A percentile compares a stretch with the other conserved stretches of the same genome.
Conservation (phyloP, 2,888 invertebrate genomes). For the Hemicrepidius hirtus region DNA sequence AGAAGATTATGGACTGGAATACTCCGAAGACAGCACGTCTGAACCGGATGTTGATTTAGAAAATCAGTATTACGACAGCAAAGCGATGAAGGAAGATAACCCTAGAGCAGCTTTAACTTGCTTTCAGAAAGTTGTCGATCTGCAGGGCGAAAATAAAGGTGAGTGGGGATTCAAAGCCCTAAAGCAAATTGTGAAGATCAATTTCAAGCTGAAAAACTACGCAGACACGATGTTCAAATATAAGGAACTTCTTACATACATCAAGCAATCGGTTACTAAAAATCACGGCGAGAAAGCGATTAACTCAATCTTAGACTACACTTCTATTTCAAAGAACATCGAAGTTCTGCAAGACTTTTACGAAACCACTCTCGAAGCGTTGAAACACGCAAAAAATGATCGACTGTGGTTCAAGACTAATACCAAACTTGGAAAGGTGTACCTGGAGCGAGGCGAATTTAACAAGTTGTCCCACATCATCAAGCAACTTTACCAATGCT, state of each 20-base stretch:
- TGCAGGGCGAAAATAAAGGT: slow-evolving; percentile 97
- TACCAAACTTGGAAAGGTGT: slow-evolving; percentile 97
- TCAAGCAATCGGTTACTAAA: slow-evolving; percentile 97
- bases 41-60: slow-evolving; percentile 99
- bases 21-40: slow-evolving; percentile 98
- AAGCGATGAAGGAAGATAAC: slow-evolving; percentile 96
- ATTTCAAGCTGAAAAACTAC: slow-evolving; percentile 90
- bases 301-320: slow-evolving; percentile 98
- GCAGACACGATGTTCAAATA: slow-evolving; percentile 82
- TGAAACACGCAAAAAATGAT: slow-evolving; percentile 98
- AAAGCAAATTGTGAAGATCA: slow-evolving; percentile 99
- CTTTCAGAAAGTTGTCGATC: slow-evolving; percentile 96
- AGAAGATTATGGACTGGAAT: slow-evolving; percentile 97
- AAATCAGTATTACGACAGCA: slow-evolving; percentile 99
- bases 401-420: slow-evolving; percentile 99
- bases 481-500: slow-evolving; percentile 96
- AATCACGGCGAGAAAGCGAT: slow-evolving; percentile 99
- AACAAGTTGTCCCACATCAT: slow-evolving; percentile 94
- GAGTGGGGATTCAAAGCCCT: slow-evolving; percentile 99
- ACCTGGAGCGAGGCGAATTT: slow-evolving; percentile 96
- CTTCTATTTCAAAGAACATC: slow-evolving; percentile 95
- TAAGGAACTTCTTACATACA: slow-evolving; percentile 96
- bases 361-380: slow-evolving; percentile 93
- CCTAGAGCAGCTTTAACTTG: slow-evolving; percentile 91
- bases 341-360: slow-evolving; percentile 94